These are phyloP conservation scores for Nycticryphes semicollaris DNA, from an alignment of 2,113 vertebrate genomes.

Conservation along the genomic window DNA sequence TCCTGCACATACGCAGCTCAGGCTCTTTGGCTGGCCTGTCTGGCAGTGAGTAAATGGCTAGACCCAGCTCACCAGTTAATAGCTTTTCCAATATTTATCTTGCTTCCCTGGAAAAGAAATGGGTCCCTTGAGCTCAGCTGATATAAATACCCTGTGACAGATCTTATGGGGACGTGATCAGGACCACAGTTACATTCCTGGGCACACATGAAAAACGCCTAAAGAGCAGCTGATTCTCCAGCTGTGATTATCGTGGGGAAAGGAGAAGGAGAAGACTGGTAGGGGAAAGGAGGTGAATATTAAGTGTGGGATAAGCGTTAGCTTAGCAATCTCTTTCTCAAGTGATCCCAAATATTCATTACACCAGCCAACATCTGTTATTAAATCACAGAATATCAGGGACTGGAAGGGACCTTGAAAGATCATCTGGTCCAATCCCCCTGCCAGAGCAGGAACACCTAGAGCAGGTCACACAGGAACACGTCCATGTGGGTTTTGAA, in stretches of 20 bases:
- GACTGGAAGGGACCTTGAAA: too few species aligned
- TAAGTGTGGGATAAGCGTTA: accelerated
- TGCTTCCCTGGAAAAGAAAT: not conserved
- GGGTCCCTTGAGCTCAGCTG: accelerated
- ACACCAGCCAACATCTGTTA: not conserved
- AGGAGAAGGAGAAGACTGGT: not conserved
- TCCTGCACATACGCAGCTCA: not conserved
- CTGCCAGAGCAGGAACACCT: too few species aligned
- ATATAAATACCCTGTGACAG: not conserved
- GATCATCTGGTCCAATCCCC: too few species aligned
- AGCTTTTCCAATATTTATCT: not conserved
- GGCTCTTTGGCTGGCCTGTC: not conserved
- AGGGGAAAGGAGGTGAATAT: not conserved
- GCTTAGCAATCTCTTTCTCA: not conserved
- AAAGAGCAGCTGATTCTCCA: not conserved
- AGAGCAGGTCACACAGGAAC: too few species aligned
- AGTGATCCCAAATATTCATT: not conserved
- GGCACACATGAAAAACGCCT: not conserved
- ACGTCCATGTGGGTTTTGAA: too few species aligned
- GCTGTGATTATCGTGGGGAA: not conserved
- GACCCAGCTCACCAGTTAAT: not conserved
- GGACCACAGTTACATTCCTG: not conserved
- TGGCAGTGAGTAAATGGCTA: not conserved
- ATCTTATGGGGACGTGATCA: not conserved
- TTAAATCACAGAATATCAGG: too few species aligned